These are phyloP conservation scores for Scomberomorus guttatus DNA, from an alignment of 2,797 vertebrate species.

Conservation along the genomic window DNA sequence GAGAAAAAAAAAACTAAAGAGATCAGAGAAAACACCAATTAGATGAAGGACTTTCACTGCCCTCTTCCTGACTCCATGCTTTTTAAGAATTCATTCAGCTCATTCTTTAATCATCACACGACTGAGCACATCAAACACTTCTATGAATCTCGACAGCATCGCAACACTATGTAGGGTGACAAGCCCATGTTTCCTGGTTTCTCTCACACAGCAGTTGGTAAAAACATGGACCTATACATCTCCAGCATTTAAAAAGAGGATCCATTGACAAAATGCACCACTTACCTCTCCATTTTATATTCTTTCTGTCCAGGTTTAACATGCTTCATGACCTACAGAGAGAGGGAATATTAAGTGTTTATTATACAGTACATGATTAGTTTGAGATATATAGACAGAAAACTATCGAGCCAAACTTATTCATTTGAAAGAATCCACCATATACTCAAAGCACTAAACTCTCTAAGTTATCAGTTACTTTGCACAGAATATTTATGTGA, in stretches of 20 bases:
- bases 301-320: constrained; percentile 91
- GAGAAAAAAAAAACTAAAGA: constrained; percentile 16
- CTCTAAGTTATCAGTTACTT: too few relatives aligned
- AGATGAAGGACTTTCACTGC: constrained; percentile 16
- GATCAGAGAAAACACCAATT: constrained; percentile 39
- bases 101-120: constrained; percentile 38
- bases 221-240: not conserved
- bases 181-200: not conserved
- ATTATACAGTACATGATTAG: not conserved
- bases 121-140: constrained; percentile 28
- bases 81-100: constrained; percentile 38
- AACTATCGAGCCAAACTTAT: not conserved
- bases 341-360: constrained; percentile 5
- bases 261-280: not conserved
- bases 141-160: not conserved
- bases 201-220: not conserved
- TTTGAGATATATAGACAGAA: not conserved
- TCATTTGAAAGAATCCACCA: too few relatives aligned
- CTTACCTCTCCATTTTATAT: constrained; percentile 96
- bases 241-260: too few relatives aligned
- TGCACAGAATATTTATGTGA: too few relatives aligned
- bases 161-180: not conserved
- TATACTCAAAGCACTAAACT: too few relatives aligned
- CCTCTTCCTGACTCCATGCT: constrained; percentile 26
- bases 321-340: constrained; percentile 91